Evolutionary conservation across 2,113 vertebrate genomes (phyloP), one percentile per base, ranked within the genome.

Genomic region (Desmodus rotundus): DNA sequence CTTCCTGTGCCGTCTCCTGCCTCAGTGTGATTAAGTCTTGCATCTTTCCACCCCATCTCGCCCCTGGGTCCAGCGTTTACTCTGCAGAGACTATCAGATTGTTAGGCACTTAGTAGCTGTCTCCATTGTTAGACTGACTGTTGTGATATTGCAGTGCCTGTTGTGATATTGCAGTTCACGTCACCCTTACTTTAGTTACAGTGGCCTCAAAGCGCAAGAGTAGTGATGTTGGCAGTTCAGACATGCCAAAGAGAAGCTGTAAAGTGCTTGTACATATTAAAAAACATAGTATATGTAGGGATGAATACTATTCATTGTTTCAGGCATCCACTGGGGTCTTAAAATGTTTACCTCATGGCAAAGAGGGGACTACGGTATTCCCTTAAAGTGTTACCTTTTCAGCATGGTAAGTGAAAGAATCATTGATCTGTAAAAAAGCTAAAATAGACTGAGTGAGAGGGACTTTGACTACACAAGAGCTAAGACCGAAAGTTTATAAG

Each of bases 371-470:
- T 77, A 77, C 19, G 52, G 56, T 83, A 36, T 45, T 54, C 83
- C 24, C 68, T 88, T 41, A 91, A 93, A 61, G 24, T 86, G 26
- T 92, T 81, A 77, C 16, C 56, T 77, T 96, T 94, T 84, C 61
- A 92, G 26, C 26, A 87, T 54, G 47, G 26, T 52, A 88, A 93
- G 47, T 24, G 13, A 95, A 90, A 89, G 50, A 84, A 82, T 82
- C 54, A 90, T 7, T 73, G 38, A 11, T 78, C 31, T 83, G 12
- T 80, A 76, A 72, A 81, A 83, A 63, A 85, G 15, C 50, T 96
- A 41, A 90, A 83, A 74, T 63, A 26, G 20, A 67, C 11, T 58
- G 33, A 68, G 20, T 88, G 7, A 33, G 78, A 56, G 45, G 28
- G 15, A 73, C 26, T 83, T 80, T 70, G 81, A 95, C 41, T 83